Evolutionary conservation across 2,888 invertebrate species (phyloP).

Genomic region (Plagiodera versicolora): DNA sequence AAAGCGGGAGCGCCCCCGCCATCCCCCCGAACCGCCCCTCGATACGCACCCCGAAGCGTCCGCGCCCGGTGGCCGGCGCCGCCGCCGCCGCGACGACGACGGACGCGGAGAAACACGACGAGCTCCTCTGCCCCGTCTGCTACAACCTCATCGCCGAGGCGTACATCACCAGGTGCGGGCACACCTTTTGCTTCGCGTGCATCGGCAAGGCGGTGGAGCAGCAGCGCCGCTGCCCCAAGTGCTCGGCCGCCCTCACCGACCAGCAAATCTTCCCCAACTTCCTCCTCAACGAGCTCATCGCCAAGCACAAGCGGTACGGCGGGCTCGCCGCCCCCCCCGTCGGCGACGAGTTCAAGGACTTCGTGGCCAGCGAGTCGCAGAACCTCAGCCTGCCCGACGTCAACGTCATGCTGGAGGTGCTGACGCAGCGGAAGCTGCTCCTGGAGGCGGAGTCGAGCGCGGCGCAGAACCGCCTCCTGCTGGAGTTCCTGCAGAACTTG

Average conservation of each 20-base stretch:
- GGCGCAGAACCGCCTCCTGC: constrained; percentile 78
- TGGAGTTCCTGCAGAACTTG: constrained; percentile 81
- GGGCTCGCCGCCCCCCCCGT: constrained; percentile 52
- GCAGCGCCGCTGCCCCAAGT: constrained; percentile 79
- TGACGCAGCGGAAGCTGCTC: constrained; percentile 76
- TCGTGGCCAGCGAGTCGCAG: constrained; percentile 70
- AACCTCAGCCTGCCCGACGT: constrained; percentile 77
- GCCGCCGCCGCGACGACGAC: constrained; percentile 63
- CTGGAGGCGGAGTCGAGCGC: constrained; percentile 80
- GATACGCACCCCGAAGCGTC: constrained; percentile 57
- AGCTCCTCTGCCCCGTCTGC: constrained; percentile 79
- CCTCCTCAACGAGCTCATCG: constrained; percentile 77
- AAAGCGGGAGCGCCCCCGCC: constrained; percentile 45
- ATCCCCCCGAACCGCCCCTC: constrained; percentile 52
- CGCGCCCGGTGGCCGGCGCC: constrained; percentile 60
- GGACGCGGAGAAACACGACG: constrained; percentile 70
- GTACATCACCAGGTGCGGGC: constrained; percentile 89
- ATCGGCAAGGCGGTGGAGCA: constrained; percentile 69
- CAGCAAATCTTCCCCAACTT: constrained; percentile 85
- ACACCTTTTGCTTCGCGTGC: constrained; percentile 87
- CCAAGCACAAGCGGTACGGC: constrained; percentile 66
- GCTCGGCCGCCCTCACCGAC: constrained; percentile 70
- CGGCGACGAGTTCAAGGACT: constrained; percentile 62
- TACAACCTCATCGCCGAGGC: constrained; percentile 88
- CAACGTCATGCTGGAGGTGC: constrained; percentile 77